Base-by-base conservation (phyloP, 2,113 vertebrate species). In the Bubo bubo region DNA sequence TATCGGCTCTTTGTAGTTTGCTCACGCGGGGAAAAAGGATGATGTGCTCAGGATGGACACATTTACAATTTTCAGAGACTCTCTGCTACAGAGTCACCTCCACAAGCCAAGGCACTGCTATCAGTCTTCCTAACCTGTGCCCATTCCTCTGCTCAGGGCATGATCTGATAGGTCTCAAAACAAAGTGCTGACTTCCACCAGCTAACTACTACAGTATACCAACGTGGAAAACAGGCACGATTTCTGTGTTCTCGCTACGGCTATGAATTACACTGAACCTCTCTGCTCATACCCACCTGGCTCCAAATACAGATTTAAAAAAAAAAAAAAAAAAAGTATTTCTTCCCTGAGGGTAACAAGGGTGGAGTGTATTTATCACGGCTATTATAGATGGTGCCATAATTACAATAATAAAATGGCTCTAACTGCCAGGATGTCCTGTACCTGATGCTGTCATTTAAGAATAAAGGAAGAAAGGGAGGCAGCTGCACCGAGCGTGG, bases 371-470 rank as follows among this genome's bases (percentile, higher is more conserved):
- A 93, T 96, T 97, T 96, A 97, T 96, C 94, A 75, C 26, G 88
- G 76, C 86, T 95, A 80, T 86, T 96, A 94, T 30, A 79, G 85
- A 97, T 20, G 74, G 97, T 88, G 79, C 95, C 81, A 58, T 96
- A 96, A 98, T 93, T 95, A 95, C 84, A 95, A 88, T 92, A 97
- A 97, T 97, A 97, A 95, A 97, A 95, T 35, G 59, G 26, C 56
- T 91, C 84, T 94, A 90, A 79, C 53, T 95, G 95, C 94, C 93
- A 93, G 96, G 93, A 83, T 96, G 88, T 92, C 97, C 96, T 86
- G 56, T 94, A 92, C 96, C 95, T 90, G 89, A 95, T 90, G 93
- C 62, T 94, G 91, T 97, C 94, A 89, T 79, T 79, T 88, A 94
- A 94, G 88, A 91, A 90, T 43, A 95, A 95, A 86, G 86, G 81